phyloP scores from a whole-genome alignment of 37 sponge, comb jelly and placozoan genomes.

The Ephydatia muelleri region DNA sequence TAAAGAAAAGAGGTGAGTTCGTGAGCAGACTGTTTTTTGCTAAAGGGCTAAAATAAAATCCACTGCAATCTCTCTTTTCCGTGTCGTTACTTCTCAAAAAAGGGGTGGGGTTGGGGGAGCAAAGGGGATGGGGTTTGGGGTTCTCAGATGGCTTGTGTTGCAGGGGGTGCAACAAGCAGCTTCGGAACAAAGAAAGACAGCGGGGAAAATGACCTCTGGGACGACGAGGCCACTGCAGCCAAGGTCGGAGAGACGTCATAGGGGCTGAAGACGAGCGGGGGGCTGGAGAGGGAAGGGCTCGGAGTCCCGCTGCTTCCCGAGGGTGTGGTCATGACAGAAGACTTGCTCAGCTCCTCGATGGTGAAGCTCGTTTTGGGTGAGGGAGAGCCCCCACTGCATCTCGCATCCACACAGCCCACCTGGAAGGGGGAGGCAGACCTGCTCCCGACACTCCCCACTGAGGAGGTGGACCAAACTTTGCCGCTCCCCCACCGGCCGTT shows the following conservation, averaged over 20 bases:
- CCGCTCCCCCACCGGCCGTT: background rate
- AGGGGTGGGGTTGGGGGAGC: too few relatives aligned
- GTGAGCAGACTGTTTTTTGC: background rate
- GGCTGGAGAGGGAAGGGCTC: constrained; percentile 34
- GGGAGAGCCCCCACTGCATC: constrained; percentile 4
- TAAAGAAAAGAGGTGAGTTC: background rate
- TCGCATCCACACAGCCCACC: background rate
- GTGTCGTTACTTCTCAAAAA: background rate
- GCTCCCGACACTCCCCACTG: background rate
- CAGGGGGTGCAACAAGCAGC: background rate
- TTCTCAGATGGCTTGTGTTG: background rate
- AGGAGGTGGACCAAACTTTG: constrained; percentile 31
- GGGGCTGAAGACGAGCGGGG: constrained; percentile 25
- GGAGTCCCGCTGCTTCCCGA: background rate
- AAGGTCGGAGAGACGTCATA: constrained; percentile 4
- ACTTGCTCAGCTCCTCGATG: constrained; percentile 86
- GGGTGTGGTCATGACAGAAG: constrained; percentile 24
- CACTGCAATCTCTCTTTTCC: background rate
- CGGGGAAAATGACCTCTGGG: background rate
- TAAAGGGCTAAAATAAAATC: background rate
- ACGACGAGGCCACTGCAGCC: background rate
- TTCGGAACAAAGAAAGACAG: background rate
- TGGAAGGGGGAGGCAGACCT: constrained; percentile 17
- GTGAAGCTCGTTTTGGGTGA: constrained; percentile 58
- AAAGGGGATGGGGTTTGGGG: background rate